Base-by-base conservation (phyloP, 2,113 vertebrate genomes). In the Toxotes chatareus region DNA sequence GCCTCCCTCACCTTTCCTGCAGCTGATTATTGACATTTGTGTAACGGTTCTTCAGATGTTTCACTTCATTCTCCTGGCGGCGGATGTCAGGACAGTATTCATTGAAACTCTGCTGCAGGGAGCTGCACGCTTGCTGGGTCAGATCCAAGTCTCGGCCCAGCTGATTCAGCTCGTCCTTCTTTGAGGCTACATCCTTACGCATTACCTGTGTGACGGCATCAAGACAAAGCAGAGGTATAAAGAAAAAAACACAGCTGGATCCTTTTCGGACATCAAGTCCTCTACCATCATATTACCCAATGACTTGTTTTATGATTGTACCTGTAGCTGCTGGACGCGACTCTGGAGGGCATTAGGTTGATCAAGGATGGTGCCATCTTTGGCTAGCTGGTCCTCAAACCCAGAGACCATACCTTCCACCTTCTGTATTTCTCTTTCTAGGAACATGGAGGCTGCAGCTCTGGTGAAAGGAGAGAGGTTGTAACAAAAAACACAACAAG, bases 71-170 rank as follows among this genome's bases (percentile, higher is more conserved):
- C 89, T 95, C 95, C 89, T 99, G 98, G 6, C 93, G 93, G 0
- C 91, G 93, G 83, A 99, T 93, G 87, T 99, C 97, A 0, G 96
- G 97, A 82, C 97, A 99, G 92, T 94, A 98, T 88, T 99, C 98
- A 21, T 91, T 94, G 90, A 96, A 97, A 49, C 94, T 93, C 87
- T 95, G 96, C 92, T 97, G 96, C 77, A 99, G 92, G 0, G 96
- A 93, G 0, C 94, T 88, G 83, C 97, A 96, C 0, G 91, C 92
- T 11, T 97, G 94, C 90, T 97, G 94, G 0, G 96, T 88, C 13
- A 95, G 90, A 86, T 98, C 97, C 61, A 99, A 90, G 27, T 94
- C 94, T 4, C 92, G 91, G 86, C 97, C 96, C 72, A 99, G 88
- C 83, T 95, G 96, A 84, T 94, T 93, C 85, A 99, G 82, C 1